phyloP scores from a whole-genome alignment of 1,140 invertebrate species.

The Eumaeus atala region DNA sequence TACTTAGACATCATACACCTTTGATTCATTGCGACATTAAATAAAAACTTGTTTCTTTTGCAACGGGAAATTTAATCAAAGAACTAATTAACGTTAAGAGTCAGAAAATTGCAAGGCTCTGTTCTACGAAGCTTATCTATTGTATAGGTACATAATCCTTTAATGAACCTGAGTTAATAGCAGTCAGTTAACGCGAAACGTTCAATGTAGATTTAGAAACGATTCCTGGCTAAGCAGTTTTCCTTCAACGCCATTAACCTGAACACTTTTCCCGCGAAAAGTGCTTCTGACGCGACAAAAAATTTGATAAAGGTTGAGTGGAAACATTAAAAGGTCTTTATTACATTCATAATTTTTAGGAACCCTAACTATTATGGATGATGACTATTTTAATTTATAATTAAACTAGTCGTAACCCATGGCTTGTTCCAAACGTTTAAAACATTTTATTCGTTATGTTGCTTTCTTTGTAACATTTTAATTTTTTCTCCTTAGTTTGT shows the following conservation, averaged over 20 bases:
- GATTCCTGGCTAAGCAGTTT: conserved; percentile 22
- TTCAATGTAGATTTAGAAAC: conserved; percentile 1
- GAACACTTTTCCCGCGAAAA: conserved; percentile 18
- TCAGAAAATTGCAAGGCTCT: no score
- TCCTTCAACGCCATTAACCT: conserved; percentile 12
- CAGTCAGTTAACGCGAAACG: not conserved
- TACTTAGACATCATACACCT: no score
- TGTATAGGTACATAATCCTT: conserved; percentile 1
- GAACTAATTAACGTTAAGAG: no score
- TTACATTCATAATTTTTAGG: conserved; percentile 19
- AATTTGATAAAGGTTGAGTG: conserved; percentile 27
- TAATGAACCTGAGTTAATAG: conserved; percentile 8
- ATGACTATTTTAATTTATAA: conserved; percentile 14
- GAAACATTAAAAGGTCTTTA: conserved; percentile 22
- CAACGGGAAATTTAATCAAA: no score
- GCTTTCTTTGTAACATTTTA: no score
- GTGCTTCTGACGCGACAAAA: conserved; percentile 24
- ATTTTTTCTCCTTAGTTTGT: no score
- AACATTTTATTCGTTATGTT: no score
- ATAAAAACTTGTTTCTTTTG: no score
- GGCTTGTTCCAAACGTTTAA: not conserved
- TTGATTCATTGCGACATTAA: no score
- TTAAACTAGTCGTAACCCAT: conserved; percentile 4
- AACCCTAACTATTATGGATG: conserved; percentile 10
- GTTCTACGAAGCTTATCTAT: not conserved